A percentile compares a stretch with the other conserved stretches of the same genome.
Conservation (phyloP, 2,888 invertebrate species). For the Coelinius sp. region DNA sequence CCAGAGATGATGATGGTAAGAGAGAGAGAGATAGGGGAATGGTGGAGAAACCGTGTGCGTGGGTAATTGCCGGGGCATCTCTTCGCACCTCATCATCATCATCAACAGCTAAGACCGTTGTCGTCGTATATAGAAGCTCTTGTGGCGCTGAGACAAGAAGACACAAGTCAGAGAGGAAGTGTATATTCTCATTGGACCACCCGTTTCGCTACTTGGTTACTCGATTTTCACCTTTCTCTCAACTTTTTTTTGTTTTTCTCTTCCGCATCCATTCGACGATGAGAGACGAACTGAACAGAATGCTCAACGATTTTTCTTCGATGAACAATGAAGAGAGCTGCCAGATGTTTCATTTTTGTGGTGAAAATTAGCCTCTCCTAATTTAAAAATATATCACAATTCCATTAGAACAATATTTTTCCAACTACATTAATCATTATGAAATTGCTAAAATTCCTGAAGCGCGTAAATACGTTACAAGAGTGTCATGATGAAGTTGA, state of each 20-base stretch:
- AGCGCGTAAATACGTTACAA: constrained; percentile 18
- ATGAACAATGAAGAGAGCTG: constrained; percentile 44
- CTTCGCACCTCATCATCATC: constrained; percentile 71
- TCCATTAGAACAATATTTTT: not conserved
- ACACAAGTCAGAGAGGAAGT: constrained; percentile 33
- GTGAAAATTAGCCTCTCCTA: too few species aligned
- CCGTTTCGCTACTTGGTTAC: constrained; percentile 48
- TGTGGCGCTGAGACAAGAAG: constrained; percentile 24
- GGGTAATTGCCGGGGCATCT: constrained; percentile 69
- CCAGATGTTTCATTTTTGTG: not conserved
- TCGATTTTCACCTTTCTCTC: constrained; percentile 31
- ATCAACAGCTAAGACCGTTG: constrained; percentile 63
- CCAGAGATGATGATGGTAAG: constrained; percentile 37
- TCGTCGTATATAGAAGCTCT: constrained; percentile 50
- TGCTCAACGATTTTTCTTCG: not conserved
- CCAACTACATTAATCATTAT: constrained; percentile 30
- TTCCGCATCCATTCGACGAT: not conserved
- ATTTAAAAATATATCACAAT: not conserved
- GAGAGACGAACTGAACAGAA: constrained; percentile 5
- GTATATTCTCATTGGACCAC: constrained; percentile 52
- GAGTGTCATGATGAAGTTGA: constrained; percentile 26
- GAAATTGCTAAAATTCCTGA: constrained; percentile 21
- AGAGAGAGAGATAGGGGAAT: constrained; percentile 36
- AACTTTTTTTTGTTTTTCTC: not conserved
- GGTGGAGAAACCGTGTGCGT: constrained; percentile 40